These are phyloP conservation scores for Callinectes sapidus DNA, from an alignment of 2,888 invertebrate genomes.

Conservation along the genomic window DNA sequence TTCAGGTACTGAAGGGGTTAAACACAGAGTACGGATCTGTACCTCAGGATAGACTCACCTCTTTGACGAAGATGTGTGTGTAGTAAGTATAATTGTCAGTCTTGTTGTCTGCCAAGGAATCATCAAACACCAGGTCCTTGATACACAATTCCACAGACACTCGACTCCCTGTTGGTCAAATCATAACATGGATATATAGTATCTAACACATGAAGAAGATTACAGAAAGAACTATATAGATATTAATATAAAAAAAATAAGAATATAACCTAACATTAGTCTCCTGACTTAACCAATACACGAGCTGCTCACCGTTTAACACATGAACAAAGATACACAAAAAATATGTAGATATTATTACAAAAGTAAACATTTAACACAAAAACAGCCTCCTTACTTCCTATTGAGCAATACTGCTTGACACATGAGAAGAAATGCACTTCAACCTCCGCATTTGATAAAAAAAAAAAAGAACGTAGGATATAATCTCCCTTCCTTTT, in stretches of 20 bases:
- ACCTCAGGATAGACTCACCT: slow-evolving; percentile 7
- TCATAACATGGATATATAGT: background rate
- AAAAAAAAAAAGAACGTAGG: background rate
- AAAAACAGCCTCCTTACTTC: too few species aligned
- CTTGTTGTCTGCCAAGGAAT: background rate
- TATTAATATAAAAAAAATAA: too few species aligned
- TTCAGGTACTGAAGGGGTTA: too few species aligned
- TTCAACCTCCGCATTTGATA: too few species aligned
- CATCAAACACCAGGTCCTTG: background rate
- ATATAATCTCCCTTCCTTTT: background rate
- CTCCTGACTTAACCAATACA: too few species aligned
- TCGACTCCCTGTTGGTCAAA: background rate
- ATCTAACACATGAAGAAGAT: background rate
- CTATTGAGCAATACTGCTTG: too few species aligned
- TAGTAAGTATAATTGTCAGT: background rate
- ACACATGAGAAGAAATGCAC: too few species aligned
- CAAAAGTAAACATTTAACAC: too few species aligned
- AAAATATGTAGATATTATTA: too few species aligned
- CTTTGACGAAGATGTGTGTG: background rate
- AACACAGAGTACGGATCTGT: background rate
- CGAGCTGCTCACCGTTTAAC: too few species aligned
- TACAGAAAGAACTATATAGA: too few species aligned
- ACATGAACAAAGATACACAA: background rate
- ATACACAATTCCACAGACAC: background rate
- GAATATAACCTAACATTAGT: too few species aligned